A percentile compares a stretch with the other conserved stretches of the same genome.
Evolutionary conservation across 2,888 invertebrate genomes (phyloP).

Genomic region (Hermodice carunculata): DNA sequence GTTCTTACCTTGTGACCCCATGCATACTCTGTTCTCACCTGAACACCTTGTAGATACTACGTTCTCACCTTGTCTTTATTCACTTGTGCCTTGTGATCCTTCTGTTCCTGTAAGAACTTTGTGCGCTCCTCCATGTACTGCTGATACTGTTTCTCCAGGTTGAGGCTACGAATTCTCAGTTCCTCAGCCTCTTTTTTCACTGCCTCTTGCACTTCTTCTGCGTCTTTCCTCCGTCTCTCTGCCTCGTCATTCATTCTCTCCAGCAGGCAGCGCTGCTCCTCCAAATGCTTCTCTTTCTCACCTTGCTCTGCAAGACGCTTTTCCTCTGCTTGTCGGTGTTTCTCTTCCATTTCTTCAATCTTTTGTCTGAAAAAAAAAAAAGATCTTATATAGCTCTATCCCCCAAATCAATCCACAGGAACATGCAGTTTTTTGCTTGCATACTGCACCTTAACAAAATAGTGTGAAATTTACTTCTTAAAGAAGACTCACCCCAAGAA

Average conservation of each 20-base stretch:
- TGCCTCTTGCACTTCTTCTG: constrained; percentile 25
- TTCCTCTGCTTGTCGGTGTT: constrained; percentile 69
- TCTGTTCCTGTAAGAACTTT: constrained; percentile 31
- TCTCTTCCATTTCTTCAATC: constrained; percentile 57
- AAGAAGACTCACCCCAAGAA: too few relatives aligned
- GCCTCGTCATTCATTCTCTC: constrained; percentile 46
- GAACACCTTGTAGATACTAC: too few relatives aligned
- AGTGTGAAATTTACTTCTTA: constrained; percentile 13
- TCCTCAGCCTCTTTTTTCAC: constrained; percentile 28
- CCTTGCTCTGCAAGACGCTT: constrained; percentile 75
- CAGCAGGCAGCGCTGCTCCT: constrained; percentile 46
- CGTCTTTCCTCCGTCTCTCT: constrained; percentile 17
- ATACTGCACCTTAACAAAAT: neutral
- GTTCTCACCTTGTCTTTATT: too few relatives aligned
- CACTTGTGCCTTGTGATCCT: constrained; percentile 7
- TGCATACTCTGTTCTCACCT: too few relatives aligned
- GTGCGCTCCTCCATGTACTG: constrained; percentile 32
- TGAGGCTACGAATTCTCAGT: constrained; percentile 33
- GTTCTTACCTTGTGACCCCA: too few relatives aligned
- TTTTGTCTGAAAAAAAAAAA: constrained; percentile 44
- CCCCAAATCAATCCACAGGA: neutral
- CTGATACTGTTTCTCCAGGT: constrained; percentile 35
- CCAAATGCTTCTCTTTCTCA: constrained; percentile 62
- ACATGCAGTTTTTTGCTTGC: neutral
- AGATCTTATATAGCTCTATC: neutral